Base-by-base conservation (phyloP, 2,797 vertebrate genomes). In the Zalophus californianus region DNA sequence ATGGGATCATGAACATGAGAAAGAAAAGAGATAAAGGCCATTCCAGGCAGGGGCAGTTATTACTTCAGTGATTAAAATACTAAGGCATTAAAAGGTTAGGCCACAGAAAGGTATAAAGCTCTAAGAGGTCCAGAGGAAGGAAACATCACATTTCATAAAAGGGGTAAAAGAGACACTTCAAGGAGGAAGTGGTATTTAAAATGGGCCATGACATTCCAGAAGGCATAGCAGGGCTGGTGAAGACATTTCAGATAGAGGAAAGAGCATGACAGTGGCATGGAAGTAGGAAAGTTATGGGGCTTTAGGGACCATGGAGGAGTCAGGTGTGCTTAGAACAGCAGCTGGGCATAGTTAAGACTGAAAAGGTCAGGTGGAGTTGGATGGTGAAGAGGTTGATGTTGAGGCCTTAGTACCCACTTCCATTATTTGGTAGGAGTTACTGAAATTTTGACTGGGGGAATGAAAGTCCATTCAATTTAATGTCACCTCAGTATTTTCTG, bases 401-500 rank as follows among this genome's bases (percentile, higher is more conserved):
- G n/a, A 75, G 23, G 14, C 16, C 20, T 83, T 13, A 3, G 68
- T 4, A 32, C n/a, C n/a, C 62, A 41, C 15, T 84, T 60, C 44
- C 80, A 6, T 50, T 44, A 50, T 29, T 38, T 58, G 29, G 29
- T 72, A 44, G 58, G 60, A 77, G n/a, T 70, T 70, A 72, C 9
- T 11, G 3, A 68, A 73, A 78, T 41, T 93, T 90, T 92, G 23
- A 77, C 72, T 73, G 86, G 58, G 60, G 58, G 56, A 62, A 68
- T 77, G 32, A 86, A 35, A 62, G 23, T 58, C 52, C 35, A 91
- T 77, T 90, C n/a, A 15, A 4, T 83, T 95, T 95, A 89, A 91
- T 83, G 86, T 68, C 12, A 86, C 66, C 35, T 35, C 35, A 80
- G 2, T 52, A 77, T 95, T 93, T 90, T 90, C 75, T 89, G 79